Evolutionary conservation across 2,797 vertebrate genomes (phyloP).

Genomic region (Megalops cyprinoides): DNA sequence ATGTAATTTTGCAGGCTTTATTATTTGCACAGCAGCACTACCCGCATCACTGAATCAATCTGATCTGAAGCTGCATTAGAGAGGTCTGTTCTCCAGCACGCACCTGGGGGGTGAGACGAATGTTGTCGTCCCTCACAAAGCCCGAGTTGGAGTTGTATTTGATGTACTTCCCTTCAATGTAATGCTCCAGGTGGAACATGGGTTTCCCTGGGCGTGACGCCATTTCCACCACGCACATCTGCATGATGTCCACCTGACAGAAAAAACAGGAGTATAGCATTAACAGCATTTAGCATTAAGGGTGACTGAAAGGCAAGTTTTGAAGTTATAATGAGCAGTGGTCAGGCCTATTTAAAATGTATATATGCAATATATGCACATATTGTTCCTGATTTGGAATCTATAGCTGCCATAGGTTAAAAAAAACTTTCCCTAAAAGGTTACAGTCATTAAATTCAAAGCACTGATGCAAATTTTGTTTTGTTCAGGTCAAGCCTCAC

Average conservation of each 20-base stretch:
- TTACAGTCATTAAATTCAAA: no score
- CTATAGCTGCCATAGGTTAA: no score
- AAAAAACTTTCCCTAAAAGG: no score
- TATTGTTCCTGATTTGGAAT: no score
- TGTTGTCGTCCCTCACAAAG: slow-evolving; percentile 92
- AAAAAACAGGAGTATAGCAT: not conserved
- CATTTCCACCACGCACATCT: slow-evolving; percentile 95
- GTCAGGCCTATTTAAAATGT: no score
- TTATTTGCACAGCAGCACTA: not conserved
- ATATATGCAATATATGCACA: no score
- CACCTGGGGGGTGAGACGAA: slow-evolving; percentile 96
- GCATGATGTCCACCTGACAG: slow-evolving; percentile 94
- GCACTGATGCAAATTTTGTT: no score
- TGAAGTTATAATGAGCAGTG: no score
- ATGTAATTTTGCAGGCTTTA: no score
- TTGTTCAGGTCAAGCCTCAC: not conserved
- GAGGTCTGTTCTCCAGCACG: slow-evolving; percentile 14
- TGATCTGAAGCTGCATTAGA: not conserved
- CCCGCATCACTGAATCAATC: not conserved
- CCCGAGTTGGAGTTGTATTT: slow-evolving; percentile 99
- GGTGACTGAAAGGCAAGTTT: no score
- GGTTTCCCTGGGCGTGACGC: slow-evolving; percentile 79
- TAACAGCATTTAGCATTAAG: no score
- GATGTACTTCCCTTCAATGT: slow-evolving; percentile 98
- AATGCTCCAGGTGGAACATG: slow-evolving; percentile 96